Evolutionary conservation across 2,797 vertebrate species (phyloP).

Genomic region (Furcifer pardalis): DNA sequence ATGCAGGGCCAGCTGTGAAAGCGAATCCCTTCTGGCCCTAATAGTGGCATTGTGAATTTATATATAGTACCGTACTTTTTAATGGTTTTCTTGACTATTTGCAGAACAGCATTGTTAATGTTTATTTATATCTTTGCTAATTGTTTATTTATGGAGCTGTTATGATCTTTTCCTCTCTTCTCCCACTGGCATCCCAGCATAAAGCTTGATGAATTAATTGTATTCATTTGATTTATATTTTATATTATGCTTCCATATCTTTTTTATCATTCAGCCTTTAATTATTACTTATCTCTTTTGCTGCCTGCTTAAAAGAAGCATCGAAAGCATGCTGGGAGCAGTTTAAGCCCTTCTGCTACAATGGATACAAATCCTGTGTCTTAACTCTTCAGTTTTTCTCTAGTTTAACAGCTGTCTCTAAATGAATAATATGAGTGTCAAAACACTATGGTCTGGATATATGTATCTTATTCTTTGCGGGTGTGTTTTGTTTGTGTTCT

Average conservation of each 20-base stretch:
- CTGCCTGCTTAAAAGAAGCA: constrained; percentile 20
- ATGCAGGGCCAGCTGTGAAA: not conserved
- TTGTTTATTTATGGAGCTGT: not conserved
- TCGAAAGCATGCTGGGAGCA: constrained; percentile 15
- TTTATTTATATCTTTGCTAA: not conserved
- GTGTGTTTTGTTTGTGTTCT: not conserved
- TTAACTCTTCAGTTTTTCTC: constrained; percentile 7
- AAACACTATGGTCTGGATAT: not conserved
- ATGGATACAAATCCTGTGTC: constrained; percentile 33
- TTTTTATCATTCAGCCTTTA: not conserved
- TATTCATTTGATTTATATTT: not conserved
- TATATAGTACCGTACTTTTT: not conserved
- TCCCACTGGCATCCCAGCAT: not conserved
- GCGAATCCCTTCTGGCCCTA: not conserved
- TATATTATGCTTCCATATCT: too few species aligned
- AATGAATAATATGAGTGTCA: not conserved
- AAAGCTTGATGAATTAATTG: not conserved
- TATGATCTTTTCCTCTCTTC: constrained; percentile 3
- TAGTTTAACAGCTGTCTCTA: constrained; percentile 14
- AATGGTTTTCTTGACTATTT: not conserved
- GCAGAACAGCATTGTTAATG: not conserved
- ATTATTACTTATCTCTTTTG: not conserved
- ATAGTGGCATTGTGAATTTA: not conserved
- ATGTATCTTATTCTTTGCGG: accelerated
- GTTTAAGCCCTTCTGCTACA: not conserved